Evolutionary conservation across 2,113 vertebrate genomes (phyloP).

Genomic region (Myodes glareolus): DNA sequence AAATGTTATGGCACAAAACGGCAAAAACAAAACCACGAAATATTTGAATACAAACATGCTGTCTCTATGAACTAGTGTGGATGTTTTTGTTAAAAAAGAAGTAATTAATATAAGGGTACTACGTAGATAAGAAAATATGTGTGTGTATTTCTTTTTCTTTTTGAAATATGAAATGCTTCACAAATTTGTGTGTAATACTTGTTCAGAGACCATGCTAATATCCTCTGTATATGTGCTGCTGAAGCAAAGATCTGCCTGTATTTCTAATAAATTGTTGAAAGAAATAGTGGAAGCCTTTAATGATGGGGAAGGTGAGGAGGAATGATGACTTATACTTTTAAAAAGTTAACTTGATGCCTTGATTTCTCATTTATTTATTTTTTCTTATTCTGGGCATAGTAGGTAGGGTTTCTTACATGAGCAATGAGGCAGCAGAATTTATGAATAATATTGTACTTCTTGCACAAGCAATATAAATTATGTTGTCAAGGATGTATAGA

Average conservation of each 20-base stretch:
- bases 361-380: neutral
- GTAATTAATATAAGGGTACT: neutral
- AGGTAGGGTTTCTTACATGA: neutral
- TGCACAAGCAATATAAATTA: neutral
- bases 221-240: too few species aligned
- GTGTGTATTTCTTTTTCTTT: too few species aligned
- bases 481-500: fast-evolving
- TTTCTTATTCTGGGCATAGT: neutral
- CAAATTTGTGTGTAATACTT: too few species aligned
- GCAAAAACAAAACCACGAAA: neutral
- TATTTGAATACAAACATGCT: neutral
- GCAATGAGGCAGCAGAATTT: too few species aligned
- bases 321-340: neutral
- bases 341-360: neutral
- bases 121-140: neutral
- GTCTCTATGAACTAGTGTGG: neutral
- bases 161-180: too few species aligned
- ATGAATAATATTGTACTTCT: too few species aligned
- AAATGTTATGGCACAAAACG: neutral
- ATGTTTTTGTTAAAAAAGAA: neutral
- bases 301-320: fast-evolving
- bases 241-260: neutral
- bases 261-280: neutral
- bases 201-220: too few species aligned
- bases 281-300: neutral